Conservation (phyloP, 2,797 vertebrate species). For the Phoeniculus purpureus region DNA sequence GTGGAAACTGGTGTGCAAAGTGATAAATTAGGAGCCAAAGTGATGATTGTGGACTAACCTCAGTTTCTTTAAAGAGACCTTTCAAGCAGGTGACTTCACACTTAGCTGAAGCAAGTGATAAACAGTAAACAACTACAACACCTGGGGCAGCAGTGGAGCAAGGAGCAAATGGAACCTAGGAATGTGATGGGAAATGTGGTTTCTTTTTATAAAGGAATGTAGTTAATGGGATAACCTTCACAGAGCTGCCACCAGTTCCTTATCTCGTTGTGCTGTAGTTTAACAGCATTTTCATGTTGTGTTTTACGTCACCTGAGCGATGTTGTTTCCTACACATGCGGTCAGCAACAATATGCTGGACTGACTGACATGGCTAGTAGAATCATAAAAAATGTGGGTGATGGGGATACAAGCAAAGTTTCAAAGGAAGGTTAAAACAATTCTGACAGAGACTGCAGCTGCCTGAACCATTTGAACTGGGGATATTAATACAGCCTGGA, state of each 20-base stretch:
- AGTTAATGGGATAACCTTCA: not conserved
- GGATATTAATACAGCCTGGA: conserved; percentile 44
- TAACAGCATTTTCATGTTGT: not conserved
- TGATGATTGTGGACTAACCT: not conserved
- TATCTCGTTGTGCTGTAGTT: not conserved
- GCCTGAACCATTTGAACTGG: not conserved
- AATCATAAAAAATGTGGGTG: not conserved
- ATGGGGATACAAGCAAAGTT: not conserved
- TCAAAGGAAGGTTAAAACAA: not conserved
- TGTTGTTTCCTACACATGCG: not conserved
- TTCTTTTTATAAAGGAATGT: not conserved
- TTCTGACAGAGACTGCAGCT: not conserved
- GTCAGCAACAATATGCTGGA: not conserved
- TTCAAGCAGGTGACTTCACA: not conserved
- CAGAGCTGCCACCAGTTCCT: not conserved
- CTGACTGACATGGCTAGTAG: not conserved
- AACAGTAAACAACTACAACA: too few relatives aligned
- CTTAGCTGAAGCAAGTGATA: too few relatives aligned
- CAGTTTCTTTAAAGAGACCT: not conserved
- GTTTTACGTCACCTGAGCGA: not conserved
- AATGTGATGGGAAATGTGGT: not conserved
- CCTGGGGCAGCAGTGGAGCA: too few relatives aligned
- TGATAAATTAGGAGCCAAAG: not conserved
- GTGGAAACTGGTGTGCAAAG: not conserved
- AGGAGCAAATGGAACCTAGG: not conserved